Conservation (phyloP, 2,888 invertebrate species). For the Notodonta dromedarius region DNA sequence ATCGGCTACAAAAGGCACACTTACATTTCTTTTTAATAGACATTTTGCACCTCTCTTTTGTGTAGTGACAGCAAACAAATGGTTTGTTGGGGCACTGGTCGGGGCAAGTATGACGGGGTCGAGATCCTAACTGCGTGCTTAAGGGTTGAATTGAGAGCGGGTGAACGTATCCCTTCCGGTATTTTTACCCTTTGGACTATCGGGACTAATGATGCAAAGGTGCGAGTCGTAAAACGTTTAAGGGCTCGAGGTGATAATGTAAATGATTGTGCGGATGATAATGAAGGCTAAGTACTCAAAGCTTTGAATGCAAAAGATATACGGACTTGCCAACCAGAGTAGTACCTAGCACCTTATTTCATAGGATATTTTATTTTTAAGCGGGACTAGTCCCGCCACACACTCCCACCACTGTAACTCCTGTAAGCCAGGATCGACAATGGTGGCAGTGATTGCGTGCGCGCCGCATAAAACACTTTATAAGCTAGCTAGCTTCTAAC, state of each 20-base stretch:
- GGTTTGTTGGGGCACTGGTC: constrained; percentile 73
- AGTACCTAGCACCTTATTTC: too few relatives aligned
- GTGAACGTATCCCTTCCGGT: constrained; percentile 77
- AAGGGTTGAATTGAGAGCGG: constrained; percentile 77
- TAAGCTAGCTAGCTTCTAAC: too few relatives aligned
- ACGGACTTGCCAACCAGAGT: too few relatives aligned
- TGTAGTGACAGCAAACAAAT: constrained; percentile 82
- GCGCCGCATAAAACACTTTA: too few relatives aligned
- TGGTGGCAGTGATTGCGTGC: too few relatives aligned
- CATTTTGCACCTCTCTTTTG: constrained; percentile 76
- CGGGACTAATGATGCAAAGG: constrained; percentile 67
- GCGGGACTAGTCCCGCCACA: too few relatives aligned
- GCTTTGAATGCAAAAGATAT: too few relatives aligned
- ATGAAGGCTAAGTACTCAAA: constrained; percentile 16
- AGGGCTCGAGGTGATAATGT: constrained; percentile 22
- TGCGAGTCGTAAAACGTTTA: constrained; percentile 57
- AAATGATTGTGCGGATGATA: constrained; percentile 9
- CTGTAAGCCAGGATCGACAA: too few relatives aligned
- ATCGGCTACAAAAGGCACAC: constrained; percentile 71
- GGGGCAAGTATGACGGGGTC: constrained; percentile 71
- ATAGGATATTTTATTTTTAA: too few relatives aligned
- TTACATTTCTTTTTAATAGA: constrained; percentile 68
- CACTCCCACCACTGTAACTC: too few relatives aligned
- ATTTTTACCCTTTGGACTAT: constrained; percentile 66
- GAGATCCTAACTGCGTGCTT: constrained; percentile 70